Evolutionary conservation across 2,888 invertebrate species (phyloP).

Genomic region (Drosophila fungiperda): DNA sequence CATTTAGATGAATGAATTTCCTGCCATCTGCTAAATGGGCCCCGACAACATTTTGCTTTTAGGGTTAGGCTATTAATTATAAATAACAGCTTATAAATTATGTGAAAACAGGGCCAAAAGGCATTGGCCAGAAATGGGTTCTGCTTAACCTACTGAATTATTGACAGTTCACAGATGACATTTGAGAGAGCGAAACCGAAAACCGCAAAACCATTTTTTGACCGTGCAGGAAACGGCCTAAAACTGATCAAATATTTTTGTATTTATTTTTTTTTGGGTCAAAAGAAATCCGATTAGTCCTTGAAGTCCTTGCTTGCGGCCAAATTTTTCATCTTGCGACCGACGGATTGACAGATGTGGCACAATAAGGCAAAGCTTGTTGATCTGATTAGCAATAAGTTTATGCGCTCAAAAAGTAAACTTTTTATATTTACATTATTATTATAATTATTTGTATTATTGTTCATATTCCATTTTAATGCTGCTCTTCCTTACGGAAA

Average conservation of each 20-base stretch:
- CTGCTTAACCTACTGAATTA: slow-evolving; percentile 14
- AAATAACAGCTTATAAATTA: slow-evolving; percentile 24
- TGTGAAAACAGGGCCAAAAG: background rate
- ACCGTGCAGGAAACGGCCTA: background rate
- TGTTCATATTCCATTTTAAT: background rate
- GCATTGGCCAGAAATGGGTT: background rate
- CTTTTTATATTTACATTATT: background rate
- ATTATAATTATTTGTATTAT: background rate
- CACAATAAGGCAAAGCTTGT: background rate
- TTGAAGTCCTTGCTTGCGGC: background rate
- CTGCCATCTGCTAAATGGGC: slow-evolving; percentile 40
- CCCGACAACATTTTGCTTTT: slow-evolving; percentile 61
- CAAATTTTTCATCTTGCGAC: background rate
- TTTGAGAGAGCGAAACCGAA: background rate
- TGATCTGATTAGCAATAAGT: background rate
- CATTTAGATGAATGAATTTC: slow-evolving; percentile 48
- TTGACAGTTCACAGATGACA: slow-evolving; percentile 9
- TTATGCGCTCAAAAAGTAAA: background rate
- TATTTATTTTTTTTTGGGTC: background rate
- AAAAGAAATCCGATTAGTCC: slow-evolving; percentile 1
- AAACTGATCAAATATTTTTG: background rate
- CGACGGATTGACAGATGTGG: background rate
- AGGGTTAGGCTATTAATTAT: slow-evolving; percentile 46
- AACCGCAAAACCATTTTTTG: background rate
- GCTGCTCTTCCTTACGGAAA: background rate